phyloP scores from a whole-genome alignment of 2,888 invertebrate species.

The Sussaba pulchella region DNA sequence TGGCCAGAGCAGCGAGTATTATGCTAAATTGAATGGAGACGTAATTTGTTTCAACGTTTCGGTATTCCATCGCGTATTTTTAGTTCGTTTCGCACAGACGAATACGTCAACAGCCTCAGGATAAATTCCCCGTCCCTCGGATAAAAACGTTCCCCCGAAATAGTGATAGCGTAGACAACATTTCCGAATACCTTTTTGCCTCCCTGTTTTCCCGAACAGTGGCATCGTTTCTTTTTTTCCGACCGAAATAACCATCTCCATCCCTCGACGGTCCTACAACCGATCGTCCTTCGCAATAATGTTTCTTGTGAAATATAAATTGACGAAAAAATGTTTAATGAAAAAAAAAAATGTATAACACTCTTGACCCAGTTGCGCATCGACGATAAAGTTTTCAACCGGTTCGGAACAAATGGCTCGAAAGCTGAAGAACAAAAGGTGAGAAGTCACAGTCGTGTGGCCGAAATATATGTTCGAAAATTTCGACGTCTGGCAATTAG shows the following conservation, averaged over 20 bases:
- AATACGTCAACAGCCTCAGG: no score
- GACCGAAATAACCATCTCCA: constrained; percentile 11
- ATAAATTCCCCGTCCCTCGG: neutral
- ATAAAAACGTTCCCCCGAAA: neutral
- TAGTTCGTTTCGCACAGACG: no score
- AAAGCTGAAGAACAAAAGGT: constrained; percentile 6
- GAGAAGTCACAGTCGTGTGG: neutral
- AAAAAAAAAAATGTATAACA: neutral
- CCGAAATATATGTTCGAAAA: constrained; percentile 16
- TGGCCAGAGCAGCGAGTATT: no score
- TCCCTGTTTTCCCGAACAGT: constrained; percentile 12
- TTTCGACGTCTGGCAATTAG: constrained; percentile 41
- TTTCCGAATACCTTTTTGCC: constrained; percentile 26
- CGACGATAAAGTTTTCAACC: neutral
- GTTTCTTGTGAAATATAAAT: no score
- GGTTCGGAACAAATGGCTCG: neutral
- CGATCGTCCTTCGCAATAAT: neutral
- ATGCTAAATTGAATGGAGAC: no score
- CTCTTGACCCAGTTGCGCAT: constrained; percentile 8
- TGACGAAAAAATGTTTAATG: no score
- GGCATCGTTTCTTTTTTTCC: neutral
- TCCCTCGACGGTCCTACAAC: neutral
- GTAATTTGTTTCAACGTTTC: no score
- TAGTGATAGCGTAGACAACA: constrained; percentile 8
- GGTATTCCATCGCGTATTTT: no score